Evolutionary conservation across 53 echinoderm and acorn worm genomes (phyloP).

Genomic region (Paelopatides confundens): DNA sequence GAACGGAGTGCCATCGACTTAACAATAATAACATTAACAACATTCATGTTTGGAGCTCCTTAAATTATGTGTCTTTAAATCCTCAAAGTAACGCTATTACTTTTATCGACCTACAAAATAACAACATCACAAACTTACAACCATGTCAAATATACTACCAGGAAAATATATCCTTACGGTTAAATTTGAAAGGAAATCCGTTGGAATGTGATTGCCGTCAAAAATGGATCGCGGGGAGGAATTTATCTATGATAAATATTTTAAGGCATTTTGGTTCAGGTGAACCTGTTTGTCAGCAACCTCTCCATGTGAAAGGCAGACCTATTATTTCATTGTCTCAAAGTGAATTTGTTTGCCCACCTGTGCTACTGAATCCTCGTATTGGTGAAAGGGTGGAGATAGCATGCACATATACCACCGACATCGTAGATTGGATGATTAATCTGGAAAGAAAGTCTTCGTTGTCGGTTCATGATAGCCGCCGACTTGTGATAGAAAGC

Average conservation of each 20-base stretch:
- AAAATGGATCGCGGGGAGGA: not conserved
- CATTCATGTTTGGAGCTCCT: not conserved
- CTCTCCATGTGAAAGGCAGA: not conserved
- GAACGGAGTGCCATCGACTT: not conserved
- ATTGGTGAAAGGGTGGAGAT: not conserved
- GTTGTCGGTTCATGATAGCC: not conserved
- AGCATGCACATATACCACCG: not conserved
- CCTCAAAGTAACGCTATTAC: no score
- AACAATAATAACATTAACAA: not conserved
- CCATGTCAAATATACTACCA: not conserved
- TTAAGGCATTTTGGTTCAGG: not conserved
- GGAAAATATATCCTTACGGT: not conserved
- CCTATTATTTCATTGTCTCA: not conserved
- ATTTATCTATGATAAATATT: not conserved
- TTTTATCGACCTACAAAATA: not conserved
- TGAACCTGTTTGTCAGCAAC: not conserved
- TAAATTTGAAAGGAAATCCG: conserved; percentile 10
- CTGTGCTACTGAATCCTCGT: no score
- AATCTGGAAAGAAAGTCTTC: not conserved
- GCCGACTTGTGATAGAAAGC: not conserved
- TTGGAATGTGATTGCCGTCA: conserved; percentile 1
- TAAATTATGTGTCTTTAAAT: no score
- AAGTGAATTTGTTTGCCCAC: not conserved
- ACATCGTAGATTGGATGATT: not conserved
- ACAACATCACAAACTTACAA: not conserved